phyloP scores from a whole-genome alignment of 2,797 vertebrate genomes.

The Philypnodon macrostomus region DNA sequence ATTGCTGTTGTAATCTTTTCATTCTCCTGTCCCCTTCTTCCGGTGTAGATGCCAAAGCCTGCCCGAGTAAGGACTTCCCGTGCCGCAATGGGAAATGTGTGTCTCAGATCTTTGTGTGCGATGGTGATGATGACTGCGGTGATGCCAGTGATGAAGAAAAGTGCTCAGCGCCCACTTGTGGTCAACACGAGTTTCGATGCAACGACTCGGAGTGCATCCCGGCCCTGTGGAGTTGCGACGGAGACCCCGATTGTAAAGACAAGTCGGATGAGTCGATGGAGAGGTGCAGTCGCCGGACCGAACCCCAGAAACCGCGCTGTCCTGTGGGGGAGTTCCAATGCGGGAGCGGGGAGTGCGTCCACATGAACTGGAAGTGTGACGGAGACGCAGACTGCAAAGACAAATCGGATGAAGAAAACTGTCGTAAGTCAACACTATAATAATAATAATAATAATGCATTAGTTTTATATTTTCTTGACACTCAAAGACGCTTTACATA shows the following conservation, averaged over 20 bases:
- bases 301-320: conserved; percentile 80
- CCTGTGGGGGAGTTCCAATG: conserved; percentile 83
- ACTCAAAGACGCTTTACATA: too few relatives aligned
- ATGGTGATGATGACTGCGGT: conserved; percentile 86
- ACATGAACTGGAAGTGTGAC: conserved; percentile 94
- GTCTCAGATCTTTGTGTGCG: conserved; percentile 86
- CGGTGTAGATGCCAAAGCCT: conserved; percentile 80
- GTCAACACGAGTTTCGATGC: conserved; percentile 91
- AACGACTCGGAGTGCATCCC: conserved; percentile 91
- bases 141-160: conserved; percentile 88
- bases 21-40: neutral
- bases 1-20: neutral
- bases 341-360: conserved; percentile 89
- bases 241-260: conserved; percentile 91
- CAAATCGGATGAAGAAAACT: conserved; percentile 92
- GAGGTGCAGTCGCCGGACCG: conserved; percentile 81
- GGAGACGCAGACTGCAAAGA: conserved; percentile 97
- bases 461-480: too few relatives aligned
- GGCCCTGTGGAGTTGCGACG: conserved; percentile 91
- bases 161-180: conserved; percentile 84
- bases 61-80: conserved; percentile 85
- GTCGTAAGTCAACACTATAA: conserved; percentile 87
- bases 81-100: conserved; percentile 88
- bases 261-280: conserved; percentile 87
- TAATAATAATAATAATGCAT: too few relatives aligned